Base-by-base conservation (phyloP, 2,113 vertebrate species). In the Equus przewalskii region DNA sequence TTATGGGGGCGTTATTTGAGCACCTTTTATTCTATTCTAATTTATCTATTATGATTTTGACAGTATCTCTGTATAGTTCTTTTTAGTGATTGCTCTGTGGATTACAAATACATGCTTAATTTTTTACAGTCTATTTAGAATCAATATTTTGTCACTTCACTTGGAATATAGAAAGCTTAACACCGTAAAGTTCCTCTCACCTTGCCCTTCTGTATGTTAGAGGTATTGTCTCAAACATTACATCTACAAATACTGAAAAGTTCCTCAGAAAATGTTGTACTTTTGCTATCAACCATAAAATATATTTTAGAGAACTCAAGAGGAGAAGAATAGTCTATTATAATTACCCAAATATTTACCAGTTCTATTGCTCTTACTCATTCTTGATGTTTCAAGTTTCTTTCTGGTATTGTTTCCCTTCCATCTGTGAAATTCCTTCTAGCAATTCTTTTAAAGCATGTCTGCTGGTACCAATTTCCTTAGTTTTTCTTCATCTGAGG, bases 281-380 rank as follows among this genome's bases (percentile, higher is more conserved):
- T 46, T 85, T 70, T 79, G 70, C 72, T 89, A 78, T 89, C 58
- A 82, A 87, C 28, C 30, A 75, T 24, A 78, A 70, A 78, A 89
- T 2, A 51, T 56, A 64, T 30, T 62, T 64, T 80, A 73, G 89
- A 92, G 30, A 83, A 30, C 15, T 54, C 24, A 64, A 49, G 56
- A 81, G 58, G 41, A 85, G 15, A 18, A 69, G 6, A 73, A 41
- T 26, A 56, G 44, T 44, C 7, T 91, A 15, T 81, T 62, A 62
- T 19, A 58, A 26, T 58, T 80, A 60, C 4, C 33, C 54, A 44
- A 83, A 83, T 76, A 81, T 36, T 85, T 18, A 56, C 26, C 28
- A 49, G 8, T 73, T 78, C 78, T 78, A 0, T 24, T 84, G 28
- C 54, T 64, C 18, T 75, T 94, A 73, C 88, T 97, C 44, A 69